Base-by-base conservation (phyloP, 2,797 vertebrate genomes). In the Pogonophryne albipinna region DNA sequence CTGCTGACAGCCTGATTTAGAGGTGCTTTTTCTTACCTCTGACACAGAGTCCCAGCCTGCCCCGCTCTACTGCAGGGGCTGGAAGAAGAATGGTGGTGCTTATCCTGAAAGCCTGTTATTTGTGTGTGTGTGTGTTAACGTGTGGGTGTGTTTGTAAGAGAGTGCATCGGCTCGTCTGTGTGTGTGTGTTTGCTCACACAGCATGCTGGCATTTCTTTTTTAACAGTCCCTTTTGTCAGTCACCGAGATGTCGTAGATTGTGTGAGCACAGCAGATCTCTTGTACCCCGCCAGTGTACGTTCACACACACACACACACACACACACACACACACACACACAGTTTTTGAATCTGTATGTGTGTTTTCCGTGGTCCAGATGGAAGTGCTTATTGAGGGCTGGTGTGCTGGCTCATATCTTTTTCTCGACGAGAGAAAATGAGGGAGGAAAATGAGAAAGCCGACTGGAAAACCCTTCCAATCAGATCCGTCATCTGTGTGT, bases 351-450 rank as follows among this genome's bases (percentile, higher is more conserved):
- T 68, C 77, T 79, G 68, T 60, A 70, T 70, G 72, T 83, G 82
- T 85, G 80, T 78, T 72, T 66, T 78, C 76, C 85, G 84, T 85
- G 46, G 76, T 89, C 92, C 94, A 95, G 92, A 94, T 94, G 94
- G 93, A 94, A 93, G 85, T 89, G 91, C 87, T 94, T 94, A 93
- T 89, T 88, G 84, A 90, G 83, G 75, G 83, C 86, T 89, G 79
- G 89, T 89, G 34, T 85, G 80, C 87, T 93, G 92, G 93, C 93
- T 87, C 77, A 87, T 89, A 82, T 82, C 87, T 93, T 76, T 86
- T 84, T 92, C 88, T 91, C 78, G 23, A 82, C 57, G 58, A 63
- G 59, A 84, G 86, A 84, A 89, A 86, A 84, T 27, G 63, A 82
- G 85, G 53, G 60, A 50, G 15, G 64, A 69, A 85, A 87, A 86